phyloP scores from a whole-genome alignment of 2,113 vertebrate genomes.

The Cinclus mexicanus region DNA sequence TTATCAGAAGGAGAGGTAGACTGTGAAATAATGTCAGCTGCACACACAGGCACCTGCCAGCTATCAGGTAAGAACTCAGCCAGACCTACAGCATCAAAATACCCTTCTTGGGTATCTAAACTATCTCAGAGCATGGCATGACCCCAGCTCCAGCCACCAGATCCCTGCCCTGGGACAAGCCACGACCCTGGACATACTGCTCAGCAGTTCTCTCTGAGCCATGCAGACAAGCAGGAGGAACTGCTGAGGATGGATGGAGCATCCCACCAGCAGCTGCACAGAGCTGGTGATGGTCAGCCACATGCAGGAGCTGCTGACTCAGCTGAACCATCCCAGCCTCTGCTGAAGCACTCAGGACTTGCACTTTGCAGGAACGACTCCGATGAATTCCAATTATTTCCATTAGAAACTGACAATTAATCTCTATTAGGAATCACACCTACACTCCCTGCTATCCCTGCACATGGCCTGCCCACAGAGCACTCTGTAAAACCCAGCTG shows the following conservation, averaged over 20 bases:
- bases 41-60: neutral
- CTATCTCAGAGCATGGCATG: neutral
- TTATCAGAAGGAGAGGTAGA: neutral
- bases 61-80: neutral
- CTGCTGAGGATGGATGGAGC: neutral
- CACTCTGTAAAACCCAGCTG: neutral
- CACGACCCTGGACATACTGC: fast-evolving
- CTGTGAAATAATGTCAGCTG: neutral
- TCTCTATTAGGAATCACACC: neutral
- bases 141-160: neutral
- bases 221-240: neutral
- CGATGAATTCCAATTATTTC: slow-evolving; percentile 5
- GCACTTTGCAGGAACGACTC: neutral
- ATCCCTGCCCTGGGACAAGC: neutral
- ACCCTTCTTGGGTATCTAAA: too few relatives aligned
- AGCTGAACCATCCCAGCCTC: neutral
- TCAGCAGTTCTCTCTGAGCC: neutral
- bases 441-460: neutral
- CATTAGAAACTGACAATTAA: slow-evolving; percentile 28
- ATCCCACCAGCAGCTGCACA: neutral
- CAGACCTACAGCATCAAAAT: neutral
- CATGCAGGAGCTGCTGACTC: slow-evolving; percentile 8
- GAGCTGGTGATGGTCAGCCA: neutral
- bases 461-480: neutral
- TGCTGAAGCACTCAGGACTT: neutral